phyloP scores from a whole-genome alignment of 2,888 invertebrate genomes.

The Tethea ocularis region DNA sequence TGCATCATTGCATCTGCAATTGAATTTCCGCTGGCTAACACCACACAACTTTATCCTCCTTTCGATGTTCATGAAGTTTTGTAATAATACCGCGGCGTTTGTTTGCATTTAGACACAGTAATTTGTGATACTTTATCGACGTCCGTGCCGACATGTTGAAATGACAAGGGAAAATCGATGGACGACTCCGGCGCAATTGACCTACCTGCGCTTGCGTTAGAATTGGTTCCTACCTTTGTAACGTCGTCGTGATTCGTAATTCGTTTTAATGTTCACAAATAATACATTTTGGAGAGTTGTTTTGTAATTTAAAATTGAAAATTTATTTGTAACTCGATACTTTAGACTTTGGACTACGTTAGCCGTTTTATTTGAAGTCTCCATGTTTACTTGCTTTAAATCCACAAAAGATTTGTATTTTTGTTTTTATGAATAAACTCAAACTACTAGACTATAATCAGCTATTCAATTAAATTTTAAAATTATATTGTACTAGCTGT shows the following conservation, averaged over 20 bases:
- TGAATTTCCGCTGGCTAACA: background rate
- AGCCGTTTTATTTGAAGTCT: no score
- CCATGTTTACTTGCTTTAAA: background rate
- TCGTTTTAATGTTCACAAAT: background rate
- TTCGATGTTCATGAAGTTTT: slow-evolving; percentile 8
- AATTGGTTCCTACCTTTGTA: background rate
- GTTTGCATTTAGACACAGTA: slow-evolving; percentile 12
- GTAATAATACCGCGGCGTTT: slow-evolving; percentile 10
- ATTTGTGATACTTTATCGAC: slow-evolving; percentile 14
- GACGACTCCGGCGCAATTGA: slow-evolving; percentile 9
- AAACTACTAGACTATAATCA: no score
- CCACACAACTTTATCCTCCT: background rate
- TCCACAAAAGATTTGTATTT: no score
- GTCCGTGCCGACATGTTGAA: slow-evolving; percentile 25
- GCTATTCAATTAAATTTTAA: no score
- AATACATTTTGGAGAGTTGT: background rate
- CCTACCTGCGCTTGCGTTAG: background rate
- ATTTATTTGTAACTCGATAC: background rate
- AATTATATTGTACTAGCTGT: no score
- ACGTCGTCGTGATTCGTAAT: background rate
- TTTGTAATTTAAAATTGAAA: background rate
- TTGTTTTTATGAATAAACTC: no score
- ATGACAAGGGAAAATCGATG: slow-evolving; percentile 21
- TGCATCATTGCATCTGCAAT: no score
- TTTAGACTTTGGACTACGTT: background rate